phyloP scores from a whole-genome alignment of 2,888 invertebrate genomes.

The Acleris emargana region DNA sequence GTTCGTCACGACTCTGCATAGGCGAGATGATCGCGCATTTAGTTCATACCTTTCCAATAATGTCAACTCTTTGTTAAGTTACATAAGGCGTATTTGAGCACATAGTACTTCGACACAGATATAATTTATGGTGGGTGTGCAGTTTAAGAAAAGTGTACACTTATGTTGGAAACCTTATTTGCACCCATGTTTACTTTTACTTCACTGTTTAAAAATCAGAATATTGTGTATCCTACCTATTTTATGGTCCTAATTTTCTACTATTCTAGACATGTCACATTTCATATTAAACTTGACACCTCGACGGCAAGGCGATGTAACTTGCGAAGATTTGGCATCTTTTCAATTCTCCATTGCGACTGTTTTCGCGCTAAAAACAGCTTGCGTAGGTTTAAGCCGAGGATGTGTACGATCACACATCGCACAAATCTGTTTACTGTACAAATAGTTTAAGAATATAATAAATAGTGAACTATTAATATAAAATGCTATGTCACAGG shows the following conservation, averaged over 20 bases:
- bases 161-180: no score
- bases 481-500: constrained; percentile 8
- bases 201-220: background rate
- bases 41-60: no score
- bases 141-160: no score
- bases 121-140: no score
- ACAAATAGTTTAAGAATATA: constrained; percentile 45
- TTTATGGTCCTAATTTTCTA: constrained; percentile 17
- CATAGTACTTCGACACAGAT: no score
- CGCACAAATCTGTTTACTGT: constrained; percentile 42
- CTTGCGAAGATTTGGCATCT: constrained; percentile 27
- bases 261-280: constrained; percentile 19
- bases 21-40: no score
- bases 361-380: constrained; percentile 33
- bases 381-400: constrained; percentile 29
- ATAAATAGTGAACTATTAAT: constrained; percentile 30
- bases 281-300: constrained; percentile 19
- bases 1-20: no score
- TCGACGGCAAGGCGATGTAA: constrained; percentile 21
- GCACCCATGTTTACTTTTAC: background rate
- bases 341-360: constrained; percentile 32
- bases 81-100: no score
- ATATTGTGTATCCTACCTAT: constrained; percentile 7
- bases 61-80: no score
- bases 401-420: constrained; percentile 20